A percentile compares a stretch with the other conserved stretches of the same genome.
Conservation (phyloP, 2,113 vertebrate genomes). For the Pteruthius melanotis region DNA sequence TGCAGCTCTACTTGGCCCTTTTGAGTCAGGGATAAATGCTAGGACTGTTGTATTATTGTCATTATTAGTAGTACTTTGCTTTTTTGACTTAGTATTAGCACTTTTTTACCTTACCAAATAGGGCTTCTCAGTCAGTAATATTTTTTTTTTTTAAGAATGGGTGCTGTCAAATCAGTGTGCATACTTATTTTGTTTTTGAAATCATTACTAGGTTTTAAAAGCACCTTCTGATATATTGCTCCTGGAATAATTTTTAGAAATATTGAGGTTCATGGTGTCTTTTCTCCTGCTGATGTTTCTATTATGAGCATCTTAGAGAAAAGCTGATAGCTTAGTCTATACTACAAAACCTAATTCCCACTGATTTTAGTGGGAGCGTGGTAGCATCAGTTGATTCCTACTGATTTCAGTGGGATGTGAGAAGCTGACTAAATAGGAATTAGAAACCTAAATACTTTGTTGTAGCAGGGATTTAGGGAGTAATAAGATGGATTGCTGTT, state of each 20-base stretch:
- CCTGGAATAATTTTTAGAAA: background rate
- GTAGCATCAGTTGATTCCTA: background rate
- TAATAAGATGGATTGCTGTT: constrained; percentile 21
- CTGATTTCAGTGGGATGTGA: background rate
- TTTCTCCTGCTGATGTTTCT: background rate
- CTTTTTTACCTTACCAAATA: background rate
- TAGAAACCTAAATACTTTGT: constrained; percentile 15
- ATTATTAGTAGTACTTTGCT: background rate
- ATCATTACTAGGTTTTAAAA: background rate
- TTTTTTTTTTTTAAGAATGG: background rate
- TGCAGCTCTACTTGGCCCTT: background rate
- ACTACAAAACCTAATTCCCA: background rate
- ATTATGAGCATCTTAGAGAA: background rate
- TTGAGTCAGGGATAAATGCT: background rate
- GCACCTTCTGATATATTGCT: background rate
- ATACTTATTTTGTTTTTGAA: background rate
- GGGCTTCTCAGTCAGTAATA: background rate
- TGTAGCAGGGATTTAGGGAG: background rate
- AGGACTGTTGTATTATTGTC: background rate
- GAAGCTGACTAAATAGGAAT: background rate
- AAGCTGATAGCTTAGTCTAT: background rate
- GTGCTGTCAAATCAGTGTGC: background rate
- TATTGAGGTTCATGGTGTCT: background rate
- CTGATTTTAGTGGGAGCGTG: background rate
- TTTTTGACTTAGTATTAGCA: background rate